Evolutionary conservation across 2,888 invertebrate species (phyloP).

Genomic region (Hylaea fasciaria): DNA sequence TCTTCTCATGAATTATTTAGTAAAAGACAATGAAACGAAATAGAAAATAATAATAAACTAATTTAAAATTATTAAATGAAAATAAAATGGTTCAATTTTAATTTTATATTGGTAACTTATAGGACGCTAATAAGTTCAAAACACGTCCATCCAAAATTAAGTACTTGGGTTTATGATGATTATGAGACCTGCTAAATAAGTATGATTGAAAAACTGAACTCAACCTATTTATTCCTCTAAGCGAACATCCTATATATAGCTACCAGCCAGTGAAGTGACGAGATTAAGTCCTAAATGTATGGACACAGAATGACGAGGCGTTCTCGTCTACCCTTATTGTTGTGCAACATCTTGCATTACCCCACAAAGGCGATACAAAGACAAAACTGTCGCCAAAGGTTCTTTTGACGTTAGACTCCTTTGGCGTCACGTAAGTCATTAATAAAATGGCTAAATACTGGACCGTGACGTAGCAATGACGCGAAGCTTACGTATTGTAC

Average conservation of each 20-base stretch:
- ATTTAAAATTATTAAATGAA: too few relatives aligned
- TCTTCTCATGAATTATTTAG: too few relatives aligned
- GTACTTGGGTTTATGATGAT: too few relatives aligned
- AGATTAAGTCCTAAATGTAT: constrained; percentile 78
- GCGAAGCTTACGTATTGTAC: constrained; percentile 55
- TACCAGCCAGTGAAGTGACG: constrained; percentile 54
- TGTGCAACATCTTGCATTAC: constrained; percentile 78
- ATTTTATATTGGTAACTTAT: too few relatives aligned
- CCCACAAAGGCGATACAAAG: constrained; percentile 70
- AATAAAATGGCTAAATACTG: constrained; percentile 73
- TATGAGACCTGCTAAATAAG: too few relatives aligned
- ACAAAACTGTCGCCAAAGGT: constrained; percentile 76
- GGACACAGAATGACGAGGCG: constrained; percentile 68
- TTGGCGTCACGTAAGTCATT: constrained; percentile 65
- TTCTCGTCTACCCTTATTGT: constrained; percentile 56
- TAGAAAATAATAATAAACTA: too few relatives aligned
- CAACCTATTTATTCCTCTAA: not conserved
- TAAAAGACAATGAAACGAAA: too few relatives aligned
- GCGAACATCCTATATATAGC: constrained; percentile 57
- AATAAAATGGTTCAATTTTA: too few relatives aligned
- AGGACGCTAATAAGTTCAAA: too few relatives aligned
- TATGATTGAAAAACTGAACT: not conserved
- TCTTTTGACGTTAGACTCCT: constrained; percentile 67
- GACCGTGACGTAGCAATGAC: constrained; percentile 57
- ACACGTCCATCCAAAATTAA: too few relatives aligned